Evolutionary conservation across 2,888 invertebrate genomes (phyloP), one percentile per base, ranked within the genome.

Genomic region (Eristalis intricaria): DNA sequence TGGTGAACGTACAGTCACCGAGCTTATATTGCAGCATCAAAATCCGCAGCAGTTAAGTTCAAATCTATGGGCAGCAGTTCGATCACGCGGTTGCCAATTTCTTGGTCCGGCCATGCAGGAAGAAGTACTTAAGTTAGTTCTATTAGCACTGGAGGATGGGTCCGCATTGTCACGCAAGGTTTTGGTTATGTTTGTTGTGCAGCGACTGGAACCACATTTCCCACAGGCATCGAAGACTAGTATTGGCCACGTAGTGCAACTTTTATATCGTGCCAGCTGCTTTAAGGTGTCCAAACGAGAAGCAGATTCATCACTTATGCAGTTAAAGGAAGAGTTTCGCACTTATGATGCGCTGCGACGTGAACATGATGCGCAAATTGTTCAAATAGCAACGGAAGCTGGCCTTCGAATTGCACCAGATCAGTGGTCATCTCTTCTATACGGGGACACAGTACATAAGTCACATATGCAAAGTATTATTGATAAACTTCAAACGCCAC

Each of bases 91-190:
- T 69, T 99, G 99, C 91, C 99, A 99, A 94, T 99, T 99, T 94
- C 95, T 99, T 38, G 99, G 99, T 8, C 99, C 99, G 89, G 99
- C 98, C 29, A 99, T 99, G 99, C 99, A 99, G 94, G 99, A 99
- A 92, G 99, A 99, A 93, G 99, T 99, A 73, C 94, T 99, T 43
- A 98, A 97, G 91, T 94, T 99, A 89, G 99, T 99, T 63, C 94
- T 99, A 58, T 93, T 99, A 87, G 98, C 99, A 0, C 93, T 99
- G 68, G 98, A 99, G 93, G 99, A 99, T 93, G 99, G 99, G 11
- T 98, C 98, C 0, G 97, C 98, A 4, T 94, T 99, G 88, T 98
- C 98, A 0, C 95, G 98, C 89, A 98, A 98, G 94, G 98, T 98
- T 68, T 94, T 99, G 90, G 99, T 99, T 88, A 98, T 99, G 97